phyloP scores from a whole-genome alignment of 1,140 invertebrate species.

The Augochlora pura region DNA sequence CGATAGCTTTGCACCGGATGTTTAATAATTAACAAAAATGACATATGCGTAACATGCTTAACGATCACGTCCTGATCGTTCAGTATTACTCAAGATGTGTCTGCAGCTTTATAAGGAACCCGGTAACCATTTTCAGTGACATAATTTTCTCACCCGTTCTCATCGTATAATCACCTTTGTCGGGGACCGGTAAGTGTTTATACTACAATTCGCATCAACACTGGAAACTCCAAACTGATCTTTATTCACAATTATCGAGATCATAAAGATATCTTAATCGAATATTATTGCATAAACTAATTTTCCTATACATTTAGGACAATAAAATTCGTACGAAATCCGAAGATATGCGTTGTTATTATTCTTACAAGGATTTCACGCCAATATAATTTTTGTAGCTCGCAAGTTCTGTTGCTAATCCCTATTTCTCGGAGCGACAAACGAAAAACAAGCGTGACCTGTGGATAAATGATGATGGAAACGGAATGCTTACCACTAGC shows the following conservation, averaged over 20 bases:
- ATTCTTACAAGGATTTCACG: too few species aligned
- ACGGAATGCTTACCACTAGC: not conserved
- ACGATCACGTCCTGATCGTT: not conserved
- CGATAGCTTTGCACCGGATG: not conserved
- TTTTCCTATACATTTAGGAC: too few species aligned
- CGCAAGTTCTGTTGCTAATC: too few species aligned
- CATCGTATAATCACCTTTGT: not conserved
- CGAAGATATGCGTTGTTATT: too few species aligned
- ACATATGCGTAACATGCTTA: not conserved
- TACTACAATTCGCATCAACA: not conserved
- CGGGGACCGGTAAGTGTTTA: not conserved
- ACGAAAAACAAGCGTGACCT: not conserved
- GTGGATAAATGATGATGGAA: not conserved
- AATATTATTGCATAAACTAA: too few species aligned
- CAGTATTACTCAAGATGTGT: not conserved
- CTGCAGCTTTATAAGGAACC: not conserved
- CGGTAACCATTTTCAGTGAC: not conserved
- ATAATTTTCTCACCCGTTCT: not conserved
- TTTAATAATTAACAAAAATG: not conserved
- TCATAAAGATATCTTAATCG: too few species aligned
- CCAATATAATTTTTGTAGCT: too few species aligned
- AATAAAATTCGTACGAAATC: too few species aligned
- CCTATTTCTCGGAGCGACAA: not conserved
- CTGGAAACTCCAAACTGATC: too few species aligned
- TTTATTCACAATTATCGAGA: too few species aligned